Percentiles rank a stretch among this genome's conserved stretches.
phyloP scores from a whole-genome alignment of 2,888 invertebrate genomes.

The Gastracanthus pulcherrimus region DNA sequence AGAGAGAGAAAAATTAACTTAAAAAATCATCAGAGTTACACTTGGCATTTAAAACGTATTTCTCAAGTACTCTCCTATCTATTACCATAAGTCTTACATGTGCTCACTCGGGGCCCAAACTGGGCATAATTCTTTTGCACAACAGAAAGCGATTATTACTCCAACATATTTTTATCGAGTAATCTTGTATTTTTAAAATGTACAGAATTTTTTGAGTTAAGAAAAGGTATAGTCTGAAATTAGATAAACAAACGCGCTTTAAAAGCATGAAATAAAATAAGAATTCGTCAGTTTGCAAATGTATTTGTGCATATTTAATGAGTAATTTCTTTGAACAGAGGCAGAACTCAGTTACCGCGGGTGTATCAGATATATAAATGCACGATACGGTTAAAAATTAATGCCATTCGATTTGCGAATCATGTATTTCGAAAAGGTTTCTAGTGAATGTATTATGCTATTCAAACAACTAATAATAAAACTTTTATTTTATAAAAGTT shows the following conservation, averaged over 20 bases:
- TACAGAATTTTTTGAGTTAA: neutral
- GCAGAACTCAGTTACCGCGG: neutral
- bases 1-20: too few species aligned
- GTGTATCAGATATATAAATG: neutral
- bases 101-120: too few species aligned
- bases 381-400: neutral
- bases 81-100: too few species aligned
- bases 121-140: too few species aligned
- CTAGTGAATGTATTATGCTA: neutral
- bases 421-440: neutral
- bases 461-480: neutral
- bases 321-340: constrained; percentile 13
- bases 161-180: too few species aligned
- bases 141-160: too few species aligned
- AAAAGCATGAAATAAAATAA: constrained; percentile 9
- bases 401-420: neutral
- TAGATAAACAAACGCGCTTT: neutral
- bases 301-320: constrained; percentile 17
- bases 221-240: neutral
- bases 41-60: too few species aligned
- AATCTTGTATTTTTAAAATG: neutral
- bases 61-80: too few species aligned
- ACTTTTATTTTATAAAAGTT: too few species aligned
- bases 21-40: too few species aligned
- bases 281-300: constrained; percentile 27